A percentile compares a stretch with the other conserved stretches of the same genome.
phyloP scores from a whole-genome alignment of 2,113 vertebrate genomes.

The Nothocercus julius region DNA sequence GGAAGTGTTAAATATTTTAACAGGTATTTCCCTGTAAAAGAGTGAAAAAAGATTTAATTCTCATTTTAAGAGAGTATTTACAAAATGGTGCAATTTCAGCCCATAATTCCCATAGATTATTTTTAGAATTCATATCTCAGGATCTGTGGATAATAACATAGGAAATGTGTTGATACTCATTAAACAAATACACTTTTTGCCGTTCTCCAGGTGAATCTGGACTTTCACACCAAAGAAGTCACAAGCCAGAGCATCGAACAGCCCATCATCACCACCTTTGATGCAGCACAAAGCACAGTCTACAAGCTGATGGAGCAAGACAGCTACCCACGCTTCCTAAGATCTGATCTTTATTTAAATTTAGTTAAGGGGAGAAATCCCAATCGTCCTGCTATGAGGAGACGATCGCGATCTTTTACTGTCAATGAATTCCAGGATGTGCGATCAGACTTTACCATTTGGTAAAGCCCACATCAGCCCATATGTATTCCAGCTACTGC shows the following conservation, averaged over 20 bases:
- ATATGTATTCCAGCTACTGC: background rate
- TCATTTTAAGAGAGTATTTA: background rate
- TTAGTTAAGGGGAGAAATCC: slow-evolving; percentile 78
- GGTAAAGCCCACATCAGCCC: slow-evolving; percentile 63
- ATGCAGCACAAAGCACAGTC: slow-evolving; percentile 86
- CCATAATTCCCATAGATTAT: background rate
- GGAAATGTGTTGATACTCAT: accelerated
- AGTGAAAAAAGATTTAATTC: background rate
- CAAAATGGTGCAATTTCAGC: background rate
- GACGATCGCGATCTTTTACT: slow-evolving; percentile 91
- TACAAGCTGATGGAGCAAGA: slow-evolving; percentile 95
- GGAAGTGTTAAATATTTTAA: background rate
- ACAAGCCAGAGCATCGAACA: background rate
- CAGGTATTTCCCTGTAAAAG: background rate
- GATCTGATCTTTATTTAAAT: slow-evolving; percentile 84
- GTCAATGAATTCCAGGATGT: slow-evolving; percentile 83
- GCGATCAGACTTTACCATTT: slow-evolving; percentile 67
- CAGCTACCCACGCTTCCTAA: slow-evolving; percentile 91
- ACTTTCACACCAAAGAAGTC: slow-evolving; percentile 50
- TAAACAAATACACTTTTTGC: background rate
- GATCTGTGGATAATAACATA: background rate
- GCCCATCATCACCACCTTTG: slow-evolving; percentile 77
- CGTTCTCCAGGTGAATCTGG: slow-evolving; percentile 81
- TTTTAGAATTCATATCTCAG: background rate
- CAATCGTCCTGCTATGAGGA: slow-evolving; percentile 76